A percentile compares a stretch with the other conserved stretches of the same genome.
Conservation (phyloP, 1,140 invertebrate genomes). For the Mamestra configurata region DNA sequence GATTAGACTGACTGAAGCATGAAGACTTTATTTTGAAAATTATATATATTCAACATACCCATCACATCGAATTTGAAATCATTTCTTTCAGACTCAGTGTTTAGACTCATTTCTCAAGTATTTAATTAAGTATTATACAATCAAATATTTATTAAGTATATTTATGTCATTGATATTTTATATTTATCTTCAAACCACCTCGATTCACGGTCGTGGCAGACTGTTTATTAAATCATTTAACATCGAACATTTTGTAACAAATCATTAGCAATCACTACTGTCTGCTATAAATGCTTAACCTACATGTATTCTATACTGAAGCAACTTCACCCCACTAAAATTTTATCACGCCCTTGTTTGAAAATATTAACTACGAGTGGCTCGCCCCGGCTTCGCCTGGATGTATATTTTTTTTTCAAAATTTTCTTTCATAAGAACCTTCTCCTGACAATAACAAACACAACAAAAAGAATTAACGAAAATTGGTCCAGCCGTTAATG, state of each 20-base stretch:
- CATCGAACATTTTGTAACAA: slow-evolving; percentile 68
- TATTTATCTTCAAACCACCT: slow-evolving; percentile 65
- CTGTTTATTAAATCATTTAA: slow-evolving; percentile 76
- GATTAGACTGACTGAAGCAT: slow-evolving; percentile 78
- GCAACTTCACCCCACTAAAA: slow-evolving; percentile 11
- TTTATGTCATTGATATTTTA: slow-evolving; percentile 61
- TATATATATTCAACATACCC: slow-evolving; percentile 39
- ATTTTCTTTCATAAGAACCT: too few relatives aligned
- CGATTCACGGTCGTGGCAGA: slow-evolving; percentile 72
- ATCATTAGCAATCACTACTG: slow-evolving; percentile 54
- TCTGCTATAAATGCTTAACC: slow-evolving; percentile 55
- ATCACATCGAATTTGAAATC: slow-evolving; percentile 29
- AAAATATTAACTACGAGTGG: neutral
- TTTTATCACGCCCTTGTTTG: neutral
- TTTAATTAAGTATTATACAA: slow-evolving; percentile 7
- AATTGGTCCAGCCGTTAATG: too few relatives aligned
- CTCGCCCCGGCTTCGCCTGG: too few relatives aligned
- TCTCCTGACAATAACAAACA: too few relatives aligned
- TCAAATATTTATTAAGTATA: slow-evolving; percentile 53
- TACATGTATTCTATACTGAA: slow-evolving; percentile 46
- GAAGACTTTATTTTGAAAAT: slow-evolving; percentile 44
- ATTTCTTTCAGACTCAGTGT: slow-evolving; percentile 25
- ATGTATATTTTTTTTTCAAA: too few relatives aligned
- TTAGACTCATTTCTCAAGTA: slow-evolving; percentile 50
- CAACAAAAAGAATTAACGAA: too few relatives aligned